A percentile compares a stretch with the other conserved stretches of the same genome.
phyloP scores from a whole-genome alignment of 2,888 invertebrate species.

The Drosophila histrio region DNA sequence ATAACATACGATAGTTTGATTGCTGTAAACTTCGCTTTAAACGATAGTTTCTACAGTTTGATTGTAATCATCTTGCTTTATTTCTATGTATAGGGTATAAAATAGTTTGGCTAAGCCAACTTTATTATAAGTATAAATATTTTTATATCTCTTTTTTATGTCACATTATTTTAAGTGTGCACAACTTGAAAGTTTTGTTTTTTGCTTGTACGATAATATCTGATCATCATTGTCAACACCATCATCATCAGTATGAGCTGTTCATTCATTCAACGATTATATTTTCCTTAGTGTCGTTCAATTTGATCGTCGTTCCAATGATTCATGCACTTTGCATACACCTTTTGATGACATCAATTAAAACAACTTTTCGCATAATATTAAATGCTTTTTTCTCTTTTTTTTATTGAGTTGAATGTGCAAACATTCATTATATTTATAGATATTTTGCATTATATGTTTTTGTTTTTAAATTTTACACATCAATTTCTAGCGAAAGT shows the following conservation, averaged over 20 bases:
- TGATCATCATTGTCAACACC: not conserved
- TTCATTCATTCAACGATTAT: constrained; percentile 19
- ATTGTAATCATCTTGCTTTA: not conserved
- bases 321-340: constrained; percentile 40
- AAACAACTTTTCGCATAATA: constrained; percentile 1
- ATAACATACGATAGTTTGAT: not conserved
- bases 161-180: constrained; percentile 17
- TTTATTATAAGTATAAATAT: not conserved
- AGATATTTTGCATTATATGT: not conserved
- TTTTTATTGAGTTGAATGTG: constrained; percentile 23
- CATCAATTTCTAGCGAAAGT: constrained; percentile 28
- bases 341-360: constrained; percentile 39
- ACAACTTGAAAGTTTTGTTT: constrained; percentile 18
- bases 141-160: not conserved
- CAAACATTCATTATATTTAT: constrained; percentile 6
- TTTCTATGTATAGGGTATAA: constrained; percentile 3
- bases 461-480: constrained; percentile 7
- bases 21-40: too few species aligned
- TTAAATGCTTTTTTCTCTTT: constrained; percentile 4
- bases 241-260: constrained; percentile 8
- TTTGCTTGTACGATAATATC: not conserved
- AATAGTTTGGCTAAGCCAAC: constrained; percentile 5
- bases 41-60: not conserved
- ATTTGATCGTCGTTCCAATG: constrained; percentile 22
- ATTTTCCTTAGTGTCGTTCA: constrained; percentile 6